A percentile compares a stretch with the other conserved stretches of the same genome.
Evolutionary conservation across 2,797 vertebrate genomes (phyloP).

Genomic region (Phaenicophaeus curvirostris): DNA sequence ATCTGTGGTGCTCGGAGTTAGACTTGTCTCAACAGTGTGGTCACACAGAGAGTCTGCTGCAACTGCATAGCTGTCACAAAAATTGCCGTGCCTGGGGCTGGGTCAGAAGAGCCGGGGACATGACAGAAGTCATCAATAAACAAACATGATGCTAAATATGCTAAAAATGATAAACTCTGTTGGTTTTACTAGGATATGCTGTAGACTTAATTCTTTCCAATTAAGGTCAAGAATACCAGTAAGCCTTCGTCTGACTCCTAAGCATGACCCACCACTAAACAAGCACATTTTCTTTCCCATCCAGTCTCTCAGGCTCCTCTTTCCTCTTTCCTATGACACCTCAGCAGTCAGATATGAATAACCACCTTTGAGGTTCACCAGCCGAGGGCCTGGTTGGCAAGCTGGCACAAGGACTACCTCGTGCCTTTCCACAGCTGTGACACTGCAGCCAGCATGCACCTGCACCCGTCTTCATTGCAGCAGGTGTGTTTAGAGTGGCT

Average conservation of each 20-base stretch:
- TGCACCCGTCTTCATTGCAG: not conserved
- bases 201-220: not conserved
- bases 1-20: not conserved
- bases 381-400: not conserved
- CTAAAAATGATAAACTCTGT: not conserved
- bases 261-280: not conserved
- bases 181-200: not conserved
- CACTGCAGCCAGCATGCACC: not conserved
- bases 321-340: not conserved
- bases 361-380: fast-evolving
- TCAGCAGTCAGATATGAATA: not conserved
- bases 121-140: not conserved
- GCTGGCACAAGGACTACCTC: not conserved
- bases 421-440: not conserved
- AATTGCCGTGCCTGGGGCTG: not conserved
- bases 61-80: not conserved
- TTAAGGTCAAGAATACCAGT: not conserved
- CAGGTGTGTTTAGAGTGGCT: not conserved
- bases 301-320: not conserved
- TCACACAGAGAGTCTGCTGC: fast-evolving
- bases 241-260: not conserved
- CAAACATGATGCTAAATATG: not conserved
- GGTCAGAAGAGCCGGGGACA: not conserved
- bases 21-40: fast-evolving
- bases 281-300: not conserved